phyloP scores from a whole-genome alignment of 2,113 vertebrate genomes.

The Campylomormyrus numenius region DNA sequence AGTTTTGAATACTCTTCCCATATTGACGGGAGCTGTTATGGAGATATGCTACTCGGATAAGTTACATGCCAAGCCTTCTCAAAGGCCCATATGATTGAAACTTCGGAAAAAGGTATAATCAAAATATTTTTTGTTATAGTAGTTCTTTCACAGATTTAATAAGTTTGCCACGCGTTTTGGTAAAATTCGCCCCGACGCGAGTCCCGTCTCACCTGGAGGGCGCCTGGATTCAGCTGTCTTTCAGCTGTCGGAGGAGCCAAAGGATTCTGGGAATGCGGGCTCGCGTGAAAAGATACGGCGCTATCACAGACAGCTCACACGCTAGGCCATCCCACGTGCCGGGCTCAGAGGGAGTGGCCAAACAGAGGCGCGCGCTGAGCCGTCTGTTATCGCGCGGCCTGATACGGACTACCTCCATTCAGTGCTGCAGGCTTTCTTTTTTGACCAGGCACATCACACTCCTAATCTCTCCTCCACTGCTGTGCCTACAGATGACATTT shows the following conservation, averaged over 20 bases:
- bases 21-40: not conserved
- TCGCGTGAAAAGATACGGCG: not conserved
- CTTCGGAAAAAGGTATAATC: not conserved
- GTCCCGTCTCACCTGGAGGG: not conserved
- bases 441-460: not conserved
- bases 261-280: not conserved
- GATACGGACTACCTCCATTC: constrained; percentile 2
- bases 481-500: not conserved
- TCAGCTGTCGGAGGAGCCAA: not conserved
- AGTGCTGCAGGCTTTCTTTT: not conserved
- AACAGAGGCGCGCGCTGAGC: not conserved
- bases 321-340: not conserved
- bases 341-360: not conserved
- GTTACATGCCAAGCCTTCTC: not conserved
- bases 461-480: constrained; percentile 5
- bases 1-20: not conserved
- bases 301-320: not conserved
- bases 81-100: not conserved
- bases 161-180: not conserved
- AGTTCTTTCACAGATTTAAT: not conserved
- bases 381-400: not conserved
- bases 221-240: not conserved
- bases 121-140: not conserved
- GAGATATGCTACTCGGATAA: not conserved
- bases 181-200: not conserved